Conservation (phyloP, 2,797 vertebrate species). For the Premnoplex brunnescens region DNA sequence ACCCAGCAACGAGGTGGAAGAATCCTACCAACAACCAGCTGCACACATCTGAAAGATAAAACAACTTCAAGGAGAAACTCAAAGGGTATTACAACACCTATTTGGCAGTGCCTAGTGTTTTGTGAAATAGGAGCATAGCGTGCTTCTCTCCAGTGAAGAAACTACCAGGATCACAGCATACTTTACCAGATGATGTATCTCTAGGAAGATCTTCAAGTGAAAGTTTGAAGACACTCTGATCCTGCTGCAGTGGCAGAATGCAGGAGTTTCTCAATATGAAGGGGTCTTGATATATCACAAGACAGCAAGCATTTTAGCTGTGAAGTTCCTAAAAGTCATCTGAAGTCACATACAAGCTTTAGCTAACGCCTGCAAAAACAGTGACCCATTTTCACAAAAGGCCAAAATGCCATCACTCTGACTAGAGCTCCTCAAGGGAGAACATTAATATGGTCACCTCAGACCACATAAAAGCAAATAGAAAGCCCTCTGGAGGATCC, state of each 20-base stretch:
- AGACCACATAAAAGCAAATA: background rate
- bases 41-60: background rate
- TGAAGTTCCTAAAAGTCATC: background rate
- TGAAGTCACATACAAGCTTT: background rate
- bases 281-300: background rate
- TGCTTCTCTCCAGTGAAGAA: background rate
- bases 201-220: background rate
- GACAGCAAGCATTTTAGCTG: background rate
- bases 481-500: background rate
- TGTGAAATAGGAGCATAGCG: background rate
- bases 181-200: background rate
- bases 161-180: background rate
- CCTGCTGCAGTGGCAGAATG: background rate
- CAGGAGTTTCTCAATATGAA: background rate
- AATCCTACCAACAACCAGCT: slow-evolving; percentile 3
- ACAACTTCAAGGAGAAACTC: background rate
- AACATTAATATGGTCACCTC: background rate
- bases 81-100: background rate
- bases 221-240: background rate
- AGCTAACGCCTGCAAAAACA: background rate
- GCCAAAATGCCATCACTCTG: background rate
- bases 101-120: background rate
- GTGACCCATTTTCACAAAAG: background rate
- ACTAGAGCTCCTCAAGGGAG: background rate
- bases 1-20: background rate